These are phyloP conservation scores for Macrobrachium nipponense DNA, from an alignment of 1,140 invertebrate species.

Conservation along the genomic window DNA sequence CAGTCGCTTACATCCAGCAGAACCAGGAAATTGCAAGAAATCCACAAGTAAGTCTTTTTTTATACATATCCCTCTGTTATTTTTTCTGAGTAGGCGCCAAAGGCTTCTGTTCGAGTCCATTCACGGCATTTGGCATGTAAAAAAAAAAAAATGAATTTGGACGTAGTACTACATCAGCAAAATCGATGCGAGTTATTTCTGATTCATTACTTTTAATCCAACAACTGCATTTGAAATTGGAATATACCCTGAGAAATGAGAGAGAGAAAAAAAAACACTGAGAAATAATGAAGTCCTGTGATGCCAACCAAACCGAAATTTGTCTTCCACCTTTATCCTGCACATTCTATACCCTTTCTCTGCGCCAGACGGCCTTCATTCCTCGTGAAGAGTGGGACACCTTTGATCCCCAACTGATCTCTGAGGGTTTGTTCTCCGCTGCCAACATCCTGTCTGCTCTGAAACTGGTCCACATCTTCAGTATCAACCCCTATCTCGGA, in stretches of 20 bases:
- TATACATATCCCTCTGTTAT: not conserved
- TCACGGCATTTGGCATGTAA: too few relatives aligned
- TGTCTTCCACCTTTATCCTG: not conserved
- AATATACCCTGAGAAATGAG: too few relatives aligned
- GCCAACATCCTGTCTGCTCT: slow-evolving; percentile 92
- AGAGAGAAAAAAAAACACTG: too few relatives aligned
- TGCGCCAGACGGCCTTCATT: slow-evolving; percentile 73
- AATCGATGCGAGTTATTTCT: too few relatives aligned
- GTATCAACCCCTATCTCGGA: slow-evolving; percentile 90
- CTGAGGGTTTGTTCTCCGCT: slow-evolving; percentile 93
- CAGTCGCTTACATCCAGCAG: slow-evolving; percentile 75
- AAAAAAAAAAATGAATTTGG: too few relatives aligned
- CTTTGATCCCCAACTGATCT: slow-evolving; percentile 93
- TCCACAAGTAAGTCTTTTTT: slow-evolving; percentile 67
- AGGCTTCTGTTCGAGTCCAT: too few relatives aligned
- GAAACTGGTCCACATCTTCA: slow-evolving; percentile 90
- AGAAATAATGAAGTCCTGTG: too few relatives aligned
- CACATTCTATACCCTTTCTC: not conserved
- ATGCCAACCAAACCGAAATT: too few relatives aligned
- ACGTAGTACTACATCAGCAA: too few relatives aligned
- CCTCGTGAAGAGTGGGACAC: slow-evolving; percentile 89
- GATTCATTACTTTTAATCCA: too few relatives aligned
- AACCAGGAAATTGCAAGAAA: slow-evolving; percentile 65
- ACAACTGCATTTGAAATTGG: too few relatives aligned
- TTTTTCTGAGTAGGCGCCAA: not conserved